phyloP scores from a whole-genome alignment of 2,797 vertebrate genomes.

The Aselliscus stoliczkanus region DNA sequence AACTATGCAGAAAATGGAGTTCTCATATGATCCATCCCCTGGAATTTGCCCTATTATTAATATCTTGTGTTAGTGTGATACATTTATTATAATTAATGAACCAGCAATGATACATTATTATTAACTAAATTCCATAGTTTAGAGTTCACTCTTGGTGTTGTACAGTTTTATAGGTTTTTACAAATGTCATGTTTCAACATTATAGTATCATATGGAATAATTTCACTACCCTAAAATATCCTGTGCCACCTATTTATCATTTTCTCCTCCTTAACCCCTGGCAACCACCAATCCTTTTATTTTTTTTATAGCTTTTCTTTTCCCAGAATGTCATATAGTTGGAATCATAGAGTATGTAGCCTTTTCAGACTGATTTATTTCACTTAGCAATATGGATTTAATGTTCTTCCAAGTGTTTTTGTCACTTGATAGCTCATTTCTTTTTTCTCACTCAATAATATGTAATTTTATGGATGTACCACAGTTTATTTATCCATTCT shows the following conservation, averaged over 20 bases:
- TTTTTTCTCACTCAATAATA: background rate
- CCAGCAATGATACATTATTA: background rate
- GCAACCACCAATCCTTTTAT: background rate
- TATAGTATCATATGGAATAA: background rate
- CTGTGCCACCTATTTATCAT: background rate
- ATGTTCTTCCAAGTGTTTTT: background rate
- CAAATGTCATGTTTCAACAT: background rate
- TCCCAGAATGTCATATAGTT: background rate
- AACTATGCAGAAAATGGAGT: background rate
- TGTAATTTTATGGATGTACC: background rate
- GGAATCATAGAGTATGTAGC: background rate
- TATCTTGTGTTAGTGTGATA: background rate
- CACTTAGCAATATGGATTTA: background rate
- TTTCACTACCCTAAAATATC: background rate
- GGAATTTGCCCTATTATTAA: background rate
- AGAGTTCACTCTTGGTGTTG: background rate
- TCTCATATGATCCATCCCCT: background rate
- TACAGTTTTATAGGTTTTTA: background rate
- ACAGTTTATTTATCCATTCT: background rate
- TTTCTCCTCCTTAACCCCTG: background rate
- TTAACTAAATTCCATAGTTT: background rate
- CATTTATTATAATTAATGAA: background rate
- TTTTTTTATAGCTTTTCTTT: background rate
- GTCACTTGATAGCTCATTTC: background rate
- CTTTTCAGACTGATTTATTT: background rate